These are phyloP conservation scores for Agelastica alni DNA, from an alignment of 2,888 invertebrate genomes.

Conservation along the genomic window DNA sequence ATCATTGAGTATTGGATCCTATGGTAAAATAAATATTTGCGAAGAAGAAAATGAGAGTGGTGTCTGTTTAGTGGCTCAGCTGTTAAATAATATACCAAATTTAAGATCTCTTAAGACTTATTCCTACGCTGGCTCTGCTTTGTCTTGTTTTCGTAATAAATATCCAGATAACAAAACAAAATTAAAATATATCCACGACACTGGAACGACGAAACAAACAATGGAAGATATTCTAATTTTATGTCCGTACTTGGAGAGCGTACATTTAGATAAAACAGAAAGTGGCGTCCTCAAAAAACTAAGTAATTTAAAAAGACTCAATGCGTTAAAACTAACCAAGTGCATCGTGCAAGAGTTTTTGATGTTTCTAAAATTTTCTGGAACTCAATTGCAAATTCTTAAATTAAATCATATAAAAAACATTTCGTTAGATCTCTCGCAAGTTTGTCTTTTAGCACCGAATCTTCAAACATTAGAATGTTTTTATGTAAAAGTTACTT, in stretches of 20 bases:
- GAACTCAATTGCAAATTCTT: slow-evolving; percentile 44
- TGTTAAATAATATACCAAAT: slow-evolving; percentile 67
- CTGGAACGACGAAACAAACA: slow-evolving; percentile 63
- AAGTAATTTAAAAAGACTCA: slow-evolving; percentile 60
- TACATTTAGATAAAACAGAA: slow-evolving; percentile 63
- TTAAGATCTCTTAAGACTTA: slow-evolving; percentile 68
- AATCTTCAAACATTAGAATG: slow-evolving; percentile 67
- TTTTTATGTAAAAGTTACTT: slow-evolving; percentile 67
- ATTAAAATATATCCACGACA: slow-evolving; percentile 69
- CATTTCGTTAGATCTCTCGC: slow-evolving; percentile 46
- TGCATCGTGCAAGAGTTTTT: slow-evolving; percentile 59
- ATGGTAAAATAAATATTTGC: slow-evolving; percentile 70
- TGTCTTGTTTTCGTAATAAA: slow-evolving; percentile 62
- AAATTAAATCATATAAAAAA: slow-evolving; percentile 48
- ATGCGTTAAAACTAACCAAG: slow-evolving; percentile 57
- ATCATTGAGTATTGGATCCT: slow-evolving; percentile 68
- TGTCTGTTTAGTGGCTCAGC: slow-evolving; percentile 63
- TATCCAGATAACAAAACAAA: slow-evolving; percentile 65
- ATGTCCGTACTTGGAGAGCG: slow-evolving; percentile 67
- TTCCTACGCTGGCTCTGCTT: slow-evolving; percentile 68
- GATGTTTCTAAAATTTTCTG: slow-evolving; percentile 60
- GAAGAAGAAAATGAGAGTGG: slow-evolving; percentile 50
- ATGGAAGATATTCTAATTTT: slow-evolving; percentile 64
- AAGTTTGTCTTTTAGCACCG: slow-evolving; percentile 51
- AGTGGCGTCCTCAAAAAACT: slow-evolving; percentile 60